These are phyloP conservation scores for Fregata magnificens DNA, from an alignment of 2,113 vertebrate genomes.

Conservation along the genomic window DNA sequence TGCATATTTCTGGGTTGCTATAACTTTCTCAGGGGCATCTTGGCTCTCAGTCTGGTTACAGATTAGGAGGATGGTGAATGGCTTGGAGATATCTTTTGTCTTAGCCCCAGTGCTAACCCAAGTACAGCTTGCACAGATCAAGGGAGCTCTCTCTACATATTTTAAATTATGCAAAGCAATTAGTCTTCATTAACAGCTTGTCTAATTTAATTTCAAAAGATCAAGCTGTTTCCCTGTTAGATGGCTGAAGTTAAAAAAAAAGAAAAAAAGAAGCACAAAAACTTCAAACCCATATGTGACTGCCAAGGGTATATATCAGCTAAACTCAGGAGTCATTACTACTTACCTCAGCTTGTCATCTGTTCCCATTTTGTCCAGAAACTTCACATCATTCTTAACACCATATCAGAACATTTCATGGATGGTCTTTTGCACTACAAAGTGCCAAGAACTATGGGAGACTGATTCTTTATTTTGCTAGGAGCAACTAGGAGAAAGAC, in stretches of 20 bases:
- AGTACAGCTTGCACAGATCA: not conserved
- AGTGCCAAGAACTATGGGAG: not conserved
- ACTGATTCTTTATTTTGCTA: not conserved
- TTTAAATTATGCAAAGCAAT: constrained; percentile 38
- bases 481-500: not conserved
- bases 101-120: not conserved
- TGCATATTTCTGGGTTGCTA: not conserved
- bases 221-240: not conserved
- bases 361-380: constrained; percentile 17
- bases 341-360: not conserved
- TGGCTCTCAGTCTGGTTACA: not conserved
- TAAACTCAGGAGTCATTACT: not conserved
- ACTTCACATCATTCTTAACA: not conserved
- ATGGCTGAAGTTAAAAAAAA: not conserved
- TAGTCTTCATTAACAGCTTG: constrained; percentile 39
- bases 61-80: not conserved
- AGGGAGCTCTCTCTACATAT: not conserved
- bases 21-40: not conserved
- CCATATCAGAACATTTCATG: not conserved
- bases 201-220: constrained; percentile 36
- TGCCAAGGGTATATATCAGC: not conserved
- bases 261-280: not conserved
- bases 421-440: not conserved
- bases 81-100: not conserved
- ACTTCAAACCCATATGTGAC: not conserved